Evolutionary conservation across 2,113 vertebrate genomes (phyloP).

Genomic region (Strix uralensis): DNA sequence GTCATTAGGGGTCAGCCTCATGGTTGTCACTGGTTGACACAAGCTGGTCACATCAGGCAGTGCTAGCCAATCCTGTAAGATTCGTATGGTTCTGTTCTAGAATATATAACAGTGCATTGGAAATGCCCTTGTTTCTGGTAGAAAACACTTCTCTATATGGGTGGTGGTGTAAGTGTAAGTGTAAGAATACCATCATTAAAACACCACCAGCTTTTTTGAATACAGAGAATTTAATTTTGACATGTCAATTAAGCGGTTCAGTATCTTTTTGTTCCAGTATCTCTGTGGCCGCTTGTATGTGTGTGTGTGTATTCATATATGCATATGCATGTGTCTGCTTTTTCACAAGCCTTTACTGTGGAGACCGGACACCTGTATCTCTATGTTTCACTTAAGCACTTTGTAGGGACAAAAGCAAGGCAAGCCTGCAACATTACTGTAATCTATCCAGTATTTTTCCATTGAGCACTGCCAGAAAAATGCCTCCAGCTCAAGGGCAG

Average conservation of each 20-base stretch:
- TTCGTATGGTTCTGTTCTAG: background rate
- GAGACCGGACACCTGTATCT: background rate
- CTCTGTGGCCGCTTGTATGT: rapidly evolving
- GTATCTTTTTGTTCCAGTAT: background rate
- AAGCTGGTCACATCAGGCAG: background rate
- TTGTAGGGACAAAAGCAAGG: background rate
- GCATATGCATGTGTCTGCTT: rapidly evolving
- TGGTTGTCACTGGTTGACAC: background rate
- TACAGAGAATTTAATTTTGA: background rate
- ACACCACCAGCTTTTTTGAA: background rate
- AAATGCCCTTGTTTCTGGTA: background rate
- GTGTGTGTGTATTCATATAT: background rate
- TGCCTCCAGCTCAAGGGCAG: background rate
- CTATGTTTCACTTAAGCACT: background rate
- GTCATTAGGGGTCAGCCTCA: background rate
- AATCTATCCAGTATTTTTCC: background rate
- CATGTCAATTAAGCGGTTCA: background rate
- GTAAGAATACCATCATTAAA: background rate
- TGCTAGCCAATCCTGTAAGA: background rate
- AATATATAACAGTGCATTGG: background rate
- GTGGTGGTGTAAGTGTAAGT: background rate
- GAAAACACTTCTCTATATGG: background rate
- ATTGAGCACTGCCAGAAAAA: background rate
- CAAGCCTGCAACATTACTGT: background rate
- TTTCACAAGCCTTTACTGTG: background rate